Base-by-base conservation (phyloP, 2,888 invertebrate species). In the Nymphalis urticae region DNA sequence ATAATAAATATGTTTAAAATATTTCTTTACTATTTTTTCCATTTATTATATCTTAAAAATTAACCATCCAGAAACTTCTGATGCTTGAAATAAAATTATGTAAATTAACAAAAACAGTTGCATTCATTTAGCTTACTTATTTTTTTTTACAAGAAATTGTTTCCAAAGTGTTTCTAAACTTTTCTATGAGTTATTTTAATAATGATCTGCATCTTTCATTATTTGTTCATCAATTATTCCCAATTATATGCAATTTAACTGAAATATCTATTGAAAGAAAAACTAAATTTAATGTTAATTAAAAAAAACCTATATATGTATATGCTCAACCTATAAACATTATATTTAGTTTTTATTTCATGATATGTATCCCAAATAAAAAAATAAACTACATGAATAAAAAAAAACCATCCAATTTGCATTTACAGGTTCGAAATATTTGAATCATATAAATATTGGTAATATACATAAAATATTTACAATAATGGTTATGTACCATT, bases 401-500 rank as follows among this genome's bases (percentile, higher is more conserved):
- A 5, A 50, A 50, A 54, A 54, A 27, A 27, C 16, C 21, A 58
- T 1, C 9, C 17, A 36, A 32, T n/a, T n/a, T 9, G 3, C 13
- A 58, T 19, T 5, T 42, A 42, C 42, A 42, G 9, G 17, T 42
- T 42, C 17, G n/a, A 56, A 59, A 17, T 13, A 8, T 54, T 36
- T 36, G 21, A 42, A 36, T 48, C 2, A 27, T 7, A 27, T 32
- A 32, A 70, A 76, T 72, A 73, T 75, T 79, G 73, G 76, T 75
- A 73, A 13, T 42, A 42, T 42, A 42, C 13, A 76, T 75, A 76
- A 81, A 80, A 76, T 32, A 53, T 13, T 3, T 53, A 24, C 21
- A 53, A 82, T 76, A 82, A 83, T 81, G 80, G 81, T 79, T 79
- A 79, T 84, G 85, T 92, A 92, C 92, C 92, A 92, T 91, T 87